Conservation (phyloP, 2,113 vertebrate species). For the Nesogale talazaci region DNA sequence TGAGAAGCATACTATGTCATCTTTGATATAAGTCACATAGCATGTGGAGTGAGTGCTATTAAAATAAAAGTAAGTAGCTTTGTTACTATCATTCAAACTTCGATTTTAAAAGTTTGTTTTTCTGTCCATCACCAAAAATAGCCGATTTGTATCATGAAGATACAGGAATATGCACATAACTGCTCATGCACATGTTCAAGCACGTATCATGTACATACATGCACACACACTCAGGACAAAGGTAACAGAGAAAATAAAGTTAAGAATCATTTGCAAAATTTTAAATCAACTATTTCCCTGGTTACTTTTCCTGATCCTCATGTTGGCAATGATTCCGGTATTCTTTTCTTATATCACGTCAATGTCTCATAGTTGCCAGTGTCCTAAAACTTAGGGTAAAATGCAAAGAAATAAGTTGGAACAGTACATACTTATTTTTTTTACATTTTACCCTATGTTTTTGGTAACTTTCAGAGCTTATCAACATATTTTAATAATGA, state of each 20-base stretch:
- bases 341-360: neutral
- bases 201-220: neutral
- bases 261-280: neutral
- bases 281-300: neutral
- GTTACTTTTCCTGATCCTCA: neutral
- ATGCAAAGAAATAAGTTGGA: no score
- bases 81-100: neutral
- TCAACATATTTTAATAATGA: neutral
- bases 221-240: neutral
- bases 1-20: neutral
- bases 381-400: no score
- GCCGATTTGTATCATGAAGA: neutral
- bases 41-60: neutral
- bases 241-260: neutral
- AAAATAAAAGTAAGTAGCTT: neutral
- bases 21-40: neutral
- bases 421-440: no score
- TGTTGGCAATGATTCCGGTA: neutral
- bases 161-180: neutral
- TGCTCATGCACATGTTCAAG: neutral
- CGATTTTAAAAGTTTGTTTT: neutral
- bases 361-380: neutral
- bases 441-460: no score
- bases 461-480: neutral
- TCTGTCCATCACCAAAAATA: neutral